These are phyloP conservation scores for Chloroceryle aenea DNA, from an alignment of 2,113 vertebrate genomes.

Conservation along the genomic window DNA sequence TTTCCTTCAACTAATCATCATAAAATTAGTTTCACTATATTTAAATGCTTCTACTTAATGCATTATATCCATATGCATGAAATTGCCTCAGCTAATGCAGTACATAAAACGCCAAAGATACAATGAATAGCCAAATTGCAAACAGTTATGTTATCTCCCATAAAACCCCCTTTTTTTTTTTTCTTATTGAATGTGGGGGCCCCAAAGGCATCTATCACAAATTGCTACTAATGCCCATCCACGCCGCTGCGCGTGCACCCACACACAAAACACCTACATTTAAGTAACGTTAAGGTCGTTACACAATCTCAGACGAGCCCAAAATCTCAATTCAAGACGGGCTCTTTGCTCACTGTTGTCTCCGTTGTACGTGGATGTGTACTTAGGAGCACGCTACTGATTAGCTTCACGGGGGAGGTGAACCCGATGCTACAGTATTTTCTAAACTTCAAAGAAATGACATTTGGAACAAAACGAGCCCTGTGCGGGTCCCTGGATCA, in stretches of 20 bases:
- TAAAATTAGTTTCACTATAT: constrained; percentile 99
- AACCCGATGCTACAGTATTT: rapidly evolving
- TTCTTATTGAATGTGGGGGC: constrained; percentile 78
- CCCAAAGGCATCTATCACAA: constrained; percentile 92
- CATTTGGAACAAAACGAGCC: background rate
- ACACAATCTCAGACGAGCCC: background rate
- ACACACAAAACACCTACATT: constrained; percentile 54
- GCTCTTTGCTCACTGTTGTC: background rate
- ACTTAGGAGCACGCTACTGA: rapidly evolving
- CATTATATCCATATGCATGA: constrained; percentile 99
- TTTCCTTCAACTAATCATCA: constrained; percentile 98
- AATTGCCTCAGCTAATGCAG: constrained; percentile 98
- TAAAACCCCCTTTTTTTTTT: constrained; percentile 80
- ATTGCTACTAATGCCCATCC: constrained; percentile 80
- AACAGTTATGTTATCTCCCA: constrained; percentile 92
- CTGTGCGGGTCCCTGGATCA: background rate
- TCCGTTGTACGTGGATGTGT: rapidly evolving
- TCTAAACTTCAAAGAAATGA: background rate
- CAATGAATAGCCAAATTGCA: constrained; percentile 95
- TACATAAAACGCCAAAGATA: constrained; percentile 94
- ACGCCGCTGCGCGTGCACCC: background rate
- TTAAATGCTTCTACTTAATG: constrained; percentile 94
- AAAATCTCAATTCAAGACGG: background rate
- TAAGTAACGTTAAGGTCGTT: constrained; percentile 70
- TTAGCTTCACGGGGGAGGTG: too few relatives aligned